Percentiles rank a stretch among this genome's conserved stretches.
These are phyloP conservation scores for Leptobrachium ailaonicum DNA, from an alignment of 2,113 vertebrate genomes.

Conservation along the genomic window DNA sequence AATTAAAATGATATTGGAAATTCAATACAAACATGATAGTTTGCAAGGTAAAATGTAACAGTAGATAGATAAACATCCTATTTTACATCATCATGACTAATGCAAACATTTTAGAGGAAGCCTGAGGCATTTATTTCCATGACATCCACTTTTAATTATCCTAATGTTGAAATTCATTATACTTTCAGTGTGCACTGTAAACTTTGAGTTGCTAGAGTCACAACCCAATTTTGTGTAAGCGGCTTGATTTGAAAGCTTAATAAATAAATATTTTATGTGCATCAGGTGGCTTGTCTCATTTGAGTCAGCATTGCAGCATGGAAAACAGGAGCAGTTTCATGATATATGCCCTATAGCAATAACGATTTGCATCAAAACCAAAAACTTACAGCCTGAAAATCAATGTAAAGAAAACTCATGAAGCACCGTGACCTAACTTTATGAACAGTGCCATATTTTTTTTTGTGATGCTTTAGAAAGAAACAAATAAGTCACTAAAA, in stretches of 20 bases:
- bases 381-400: not conserved
- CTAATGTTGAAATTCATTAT: constrained; percentile 18
- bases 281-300: constrained; percentile 16
- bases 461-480: too few relatives aligned
- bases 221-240: not conserved
- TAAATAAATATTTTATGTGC: constrained; percentile 30
- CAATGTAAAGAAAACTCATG: not conserved
- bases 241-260: constrained; percentile 8
- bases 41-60: not conserved
- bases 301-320: constrained; percentile 18
- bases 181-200: not conserved
- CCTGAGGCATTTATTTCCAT: constrained; percentile 20
- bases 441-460: too few relatives aligned
- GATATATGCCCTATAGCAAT: constrained; percentile 20
- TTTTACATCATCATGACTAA: constrained; percentile 17
- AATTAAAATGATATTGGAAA: too few relatives aligned
- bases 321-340: constrained; percentile 19
- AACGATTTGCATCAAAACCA: not conserved
- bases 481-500: too few relatives aligned
- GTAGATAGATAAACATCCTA: not conserved
- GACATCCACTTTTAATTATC: constrained; percentile 26
- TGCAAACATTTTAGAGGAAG: constrained; percentile 8
- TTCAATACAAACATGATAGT: not conserved
- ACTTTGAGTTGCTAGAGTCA: constrained; percentile 2
- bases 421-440: not conserved